These are phyloP conservation scores for Chionoecetes opilio DNA, from an alignment of 1,140 invertebrate genomes.

Conservation along the genomic window DNA sequence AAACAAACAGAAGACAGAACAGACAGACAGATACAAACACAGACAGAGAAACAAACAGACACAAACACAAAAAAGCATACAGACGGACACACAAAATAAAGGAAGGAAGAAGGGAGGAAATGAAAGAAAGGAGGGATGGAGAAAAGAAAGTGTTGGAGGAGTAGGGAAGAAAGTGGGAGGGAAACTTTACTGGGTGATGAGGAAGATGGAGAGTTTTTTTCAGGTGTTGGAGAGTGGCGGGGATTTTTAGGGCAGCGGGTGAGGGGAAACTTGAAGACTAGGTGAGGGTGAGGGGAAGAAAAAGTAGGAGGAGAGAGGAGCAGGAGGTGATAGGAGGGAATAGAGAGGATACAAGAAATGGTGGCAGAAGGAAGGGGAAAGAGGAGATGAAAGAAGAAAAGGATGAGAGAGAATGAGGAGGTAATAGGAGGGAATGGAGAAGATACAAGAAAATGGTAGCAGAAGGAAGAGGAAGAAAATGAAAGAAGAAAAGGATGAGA, in stretches of 20 bases:
- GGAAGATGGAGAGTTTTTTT: slow-evolving; percentile 13
- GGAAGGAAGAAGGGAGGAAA: background rate
- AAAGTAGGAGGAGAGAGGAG: background rate
- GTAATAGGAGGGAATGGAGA: background rate
- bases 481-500: background rate
- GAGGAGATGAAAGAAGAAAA: background rate
- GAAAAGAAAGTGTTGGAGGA: background rate
- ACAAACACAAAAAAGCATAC: background rate
- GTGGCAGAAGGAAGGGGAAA: background rate
- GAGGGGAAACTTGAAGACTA: background rate
- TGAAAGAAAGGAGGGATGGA: background rate
- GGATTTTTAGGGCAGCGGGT: background rate
- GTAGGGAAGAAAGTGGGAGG: background rate
- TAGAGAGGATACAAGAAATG: background rate
- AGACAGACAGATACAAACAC: background rate
- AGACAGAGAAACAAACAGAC: background rate
- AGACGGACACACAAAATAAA: background rate
- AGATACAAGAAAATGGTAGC: background rate
- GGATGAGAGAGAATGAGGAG: background rate
- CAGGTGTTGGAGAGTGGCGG: background rate
- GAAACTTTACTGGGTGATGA: slow-evolving; percentile 11
- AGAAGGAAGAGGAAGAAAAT: background rate
- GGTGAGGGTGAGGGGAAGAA: background rate
- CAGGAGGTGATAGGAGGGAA: background rate
- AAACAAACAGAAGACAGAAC: background rate